A percentile compares a stretch with the other conserved stretches of the same genome.
phyloP scores from a whole-genome alignment of 2,888 invertebrate genomes.

The Timema podura region DNA sequence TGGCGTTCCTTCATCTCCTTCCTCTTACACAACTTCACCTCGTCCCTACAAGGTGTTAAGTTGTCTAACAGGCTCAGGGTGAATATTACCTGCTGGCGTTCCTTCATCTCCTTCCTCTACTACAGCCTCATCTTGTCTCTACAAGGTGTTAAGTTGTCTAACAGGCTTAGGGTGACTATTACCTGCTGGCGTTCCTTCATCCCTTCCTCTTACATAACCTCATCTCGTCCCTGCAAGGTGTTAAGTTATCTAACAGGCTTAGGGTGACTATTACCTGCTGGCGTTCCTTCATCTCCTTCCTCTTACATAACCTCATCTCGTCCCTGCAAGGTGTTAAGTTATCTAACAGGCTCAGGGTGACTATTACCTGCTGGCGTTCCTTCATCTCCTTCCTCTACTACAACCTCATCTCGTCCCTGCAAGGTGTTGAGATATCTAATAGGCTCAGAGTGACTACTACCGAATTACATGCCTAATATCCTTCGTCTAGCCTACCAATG shows the following conservation, averaged over 20 bases:
- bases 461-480: too few species aligned
- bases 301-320: constrained; percentile 77
- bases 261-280: constrained; percentile 46
- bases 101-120: constrained; percentile 46
- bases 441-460: constrained; percentile 52
- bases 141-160: not conserved
- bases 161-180: constrained; percentile 47
- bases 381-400: constrained; percentile 53
- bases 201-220: constrained; percentile 66
- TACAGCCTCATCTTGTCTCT: constrained; percentile 71
- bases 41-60: constrained; percentile 71
- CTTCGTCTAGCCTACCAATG: constrained; percentile 61
- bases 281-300: constrained; percentile 31
- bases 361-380: too few species aligned
- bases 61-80: constrained; percentile 71
- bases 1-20: constrained; percentile 26
- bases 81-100: constrained; percentile 35
- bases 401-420: constrained; percentile 67
- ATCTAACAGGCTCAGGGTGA: constrained; percentile 46
- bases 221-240: constrained; percentile 56
- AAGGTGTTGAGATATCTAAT: not conserved
- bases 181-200: constrained; percentile 26
- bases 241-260: not conserved
- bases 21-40: constrained; percentile 67
- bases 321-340: constrained; percentile 41